Evolutionary conservation across 2,797 vertebrate genomes (phyloP), one percentile per base, ranked within the genome.

Genomic region (Chaenodraco wilsoni): DNA sequence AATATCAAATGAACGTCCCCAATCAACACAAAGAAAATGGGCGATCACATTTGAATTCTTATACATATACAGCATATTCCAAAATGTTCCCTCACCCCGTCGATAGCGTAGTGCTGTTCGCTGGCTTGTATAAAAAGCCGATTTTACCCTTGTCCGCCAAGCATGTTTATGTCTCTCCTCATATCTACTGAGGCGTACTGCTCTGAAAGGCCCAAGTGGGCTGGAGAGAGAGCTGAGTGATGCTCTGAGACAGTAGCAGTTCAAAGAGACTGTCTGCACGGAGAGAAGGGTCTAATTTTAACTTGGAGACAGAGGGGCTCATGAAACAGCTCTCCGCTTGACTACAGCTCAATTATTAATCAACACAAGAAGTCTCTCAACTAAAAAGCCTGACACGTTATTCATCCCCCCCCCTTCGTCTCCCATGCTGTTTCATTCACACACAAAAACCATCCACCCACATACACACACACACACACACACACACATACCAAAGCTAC

Each of bases 331-430:
- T 89, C 84, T 85, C 82, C 21, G 81, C 85, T 83, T 82, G 82
- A 89, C 90, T 90, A 73, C 84, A 84, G 74, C 86, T 94, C 84
- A 93, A 93, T 94, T 93, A 94, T 94, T 94, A 89, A 94, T 92
- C 84, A 76, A 78, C 73, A 82, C 87, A 82, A 89, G 85, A 90
- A 91, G 87, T 90, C 90, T 93, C 88, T 87, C 85, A 82, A 84
- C 87, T 88, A 84, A 87, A 88, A 91, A 92, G 89, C 83, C 80
- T 69, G 77, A 88, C 89, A 84, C 64, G 78, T 84, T 89, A 80
- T 91, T 87, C 81, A 74, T 54, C 64, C 37, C 33, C 65, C 65
- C 19, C 33, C 23, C 44, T 60, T 83, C 73, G 78, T 84, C 64
- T 82, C 62, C 72, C 75, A 89, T 90, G 87, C 89, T 65, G 85